A percentile compares a stretch with the other conserved stretches of the same genome.
phyloP scores from a whole-genome alignment of 2,888 invertebrate species.

The Peribatodes rhomboidaria region DNA sequence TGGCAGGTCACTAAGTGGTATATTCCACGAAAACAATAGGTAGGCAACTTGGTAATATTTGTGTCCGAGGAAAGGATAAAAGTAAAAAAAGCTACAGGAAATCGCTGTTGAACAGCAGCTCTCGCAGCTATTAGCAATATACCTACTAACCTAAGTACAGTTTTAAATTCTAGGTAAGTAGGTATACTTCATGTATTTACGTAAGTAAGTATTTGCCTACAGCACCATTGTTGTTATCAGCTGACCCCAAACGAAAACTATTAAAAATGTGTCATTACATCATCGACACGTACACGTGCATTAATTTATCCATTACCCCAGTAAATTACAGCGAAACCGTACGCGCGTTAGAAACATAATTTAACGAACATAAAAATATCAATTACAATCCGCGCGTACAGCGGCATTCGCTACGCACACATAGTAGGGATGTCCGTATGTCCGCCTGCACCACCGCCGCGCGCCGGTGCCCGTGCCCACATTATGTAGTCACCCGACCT shows the following conservation, averaged over 20 bases:
- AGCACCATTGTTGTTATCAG: neutral
- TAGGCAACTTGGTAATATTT: too few species aligned
- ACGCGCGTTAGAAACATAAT: constrained; percentile 57
- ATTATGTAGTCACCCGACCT: constrained; percentile 52
- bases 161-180: too few species aligned
- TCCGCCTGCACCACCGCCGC: neutral
- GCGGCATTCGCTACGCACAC: constrained; percentile 40
- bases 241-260: constrained; percentile 11
- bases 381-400: constrained; percentile 64
- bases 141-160: too few species aligned
- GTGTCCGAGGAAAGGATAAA: too few species aligned
- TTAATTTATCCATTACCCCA: constrained; percentile 41
- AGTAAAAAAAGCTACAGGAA: too few species aligned
- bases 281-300: constrained; percentile 37
- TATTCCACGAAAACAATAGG: too few species aligned
- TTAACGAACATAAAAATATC: constrained; percentile 76
- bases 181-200: neutral
- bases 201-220: neutral
- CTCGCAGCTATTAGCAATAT: too few species aligned
- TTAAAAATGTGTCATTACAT: constrained; percentile 23
- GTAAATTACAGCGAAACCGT: constrained; percentile 43
- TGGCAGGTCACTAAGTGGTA: too few species aligned
- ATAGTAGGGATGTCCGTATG: constrained; percentile 11
- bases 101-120: too few species aligned
- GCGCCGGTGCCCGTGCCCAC: constrained; percentile 8